Evolutionary conservation across 2,113 vertebrate genomes (phyloP).

Genomic region (Cyprinodon tularosa): DNA sequence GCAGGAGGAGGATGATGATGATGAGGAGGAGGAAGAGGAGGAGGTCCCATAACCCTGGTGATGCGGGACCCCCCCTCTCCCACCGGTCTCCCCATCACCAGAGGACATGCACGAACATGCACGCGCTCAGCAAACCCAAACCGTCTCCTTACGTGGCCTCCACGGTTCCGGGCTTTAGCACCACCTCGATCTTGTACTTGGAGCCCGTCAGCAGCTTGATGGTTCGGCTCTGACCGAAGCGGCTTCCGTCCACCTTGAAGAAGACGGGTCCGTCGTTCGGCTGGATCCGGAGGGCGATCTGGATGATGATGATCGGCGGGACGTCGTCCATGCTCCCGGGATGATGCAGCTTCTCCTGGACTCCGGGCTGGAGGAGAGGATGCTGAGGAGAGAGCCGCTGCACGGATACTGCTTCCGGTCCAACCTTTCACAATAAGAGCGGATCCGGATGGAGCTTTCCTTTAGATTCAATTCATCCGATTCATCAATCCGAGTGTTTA

Average conservation of each 20-base stretch:
- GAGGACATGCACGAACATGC: not conserved
- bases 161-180: conserved; percentile 86
- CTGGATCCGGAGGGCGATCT: conserved; percentile 90
- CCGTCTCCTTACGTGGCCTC: conserved; percentile 86
- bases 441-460: no score
- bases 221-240: conserved; percentile 95
- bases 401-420: conserved; percentile 32
- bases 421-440: conserved; percentile 49
- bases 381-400: conserved; percentile 44
- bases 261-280: conserved; percentile 95
- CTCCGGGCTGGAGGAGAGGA: conserved; percentile 4
- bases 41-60: no score
- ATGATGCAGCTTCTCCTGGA: not conserved
- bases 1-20: not conserved
- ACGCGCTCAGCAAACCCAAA: not conserved
- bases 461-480: no score
- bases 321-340: conserved; percentile 86
- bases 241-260: conserved; percentile 95
- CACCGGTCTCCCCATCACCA: not conserved
- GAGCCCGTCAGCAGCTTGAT: conserved; percentile 97
- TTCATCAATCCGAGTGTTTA: no score
- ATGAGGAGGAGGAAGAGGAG: not conserved
- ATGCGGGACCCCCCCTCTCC: no score
- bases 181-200: conserved; percentile 94
- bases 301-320: conserved; percentile 86